A percentile compares a stretch with the other conserved stretches of the same genome.
phyloP scores from a whole-genome alignment of 2,113 vertebrate genomes.

The Psophia crepitans region DNA sequence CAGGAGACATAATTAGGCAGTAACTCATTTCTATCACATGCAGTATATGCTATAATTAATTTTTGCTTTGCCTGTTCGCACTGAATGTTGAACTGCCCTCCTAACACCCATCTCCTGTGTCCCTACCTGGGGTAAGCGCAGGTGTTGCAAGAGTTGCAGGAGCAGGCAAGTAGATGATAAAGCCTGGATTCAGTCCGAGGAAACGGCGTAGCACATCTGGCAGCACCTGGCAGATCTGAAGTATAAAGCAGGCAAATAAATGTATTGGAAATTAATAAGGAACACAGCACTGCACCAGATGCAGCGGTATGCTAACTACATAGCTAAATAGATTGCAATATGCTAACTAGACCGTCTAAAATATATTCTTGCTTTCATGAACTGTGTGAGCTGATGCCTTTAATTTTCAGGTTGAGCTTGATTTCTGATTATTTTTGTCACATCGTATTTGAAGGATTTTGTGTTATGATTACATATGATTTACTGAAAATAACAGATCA shows the following conservation, averaged over 20 bases:
- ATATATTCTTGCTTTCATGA: constrained; percentile 21
- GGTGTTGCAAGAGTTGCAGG: background rate
- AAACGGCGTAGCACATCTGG: background rate
- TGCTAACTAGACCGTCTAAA: constrained; percentile 29
- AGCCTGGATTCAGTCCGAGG: background rate
- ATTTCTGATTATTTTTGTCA: constrained; percentile 55
- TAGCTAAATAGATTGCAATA: constrained; percentile 44
- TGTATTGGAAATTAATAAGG: constrained; percentile 12
- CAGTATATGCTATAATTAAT: constrained; percentile 16
- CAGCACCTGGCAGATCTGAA: background rate
- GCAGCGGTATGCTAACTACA: constrained; percentile 7
- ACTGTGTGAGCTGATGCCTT: background rate
- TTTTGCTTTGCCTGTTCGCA: background rate
- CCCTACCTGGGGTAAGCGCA: background rate
- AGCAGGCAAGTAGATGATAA: background rate
- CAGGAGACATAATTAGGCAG: constrained; percentile 48
- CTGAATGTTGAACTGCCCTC: background rate
- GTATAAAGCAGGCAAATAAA: constrained; percentile 17
- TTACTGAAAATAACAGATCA: constrained; percentile 50
- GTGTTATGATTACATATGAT: constrained; percentile 35
- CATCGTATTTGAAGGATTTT: constrained; percentile 16
- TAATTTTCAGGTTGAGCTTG: constrained; percentile 37
- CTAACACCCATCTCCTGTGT: background rate
- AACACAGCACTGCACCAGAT: background rate
- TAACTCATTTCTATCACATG: constrained; percentile 49